Evolutionary conservation across 1,140 invertebrate genomes (phyloP), one percentile per base, ranked within the genome.

Genomic region (Drosophila ananassae): DNA sequence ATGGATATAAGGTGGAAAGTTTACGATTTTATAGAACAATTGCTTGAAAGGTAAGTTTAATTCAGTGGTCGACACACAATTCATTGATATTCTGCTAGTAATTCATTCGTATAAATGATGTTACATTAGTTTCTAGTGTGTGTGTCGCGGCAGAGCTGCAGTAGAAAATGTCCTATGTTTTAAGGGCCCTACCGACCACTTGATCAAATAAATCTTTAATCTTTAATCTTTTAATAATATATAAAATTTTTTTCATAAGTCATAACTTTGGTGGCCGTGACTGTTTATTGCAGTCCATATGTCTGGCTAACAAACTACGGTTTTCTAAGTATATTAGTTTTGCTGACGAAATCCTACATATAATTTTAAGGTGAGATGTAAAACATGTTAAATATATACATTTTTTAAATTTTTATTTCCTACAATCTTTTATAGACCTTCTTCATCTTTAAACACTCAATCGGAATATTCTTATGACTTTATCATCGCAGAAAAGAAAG

Each of bases 1-100:
- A 68, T 62, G 0, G 46, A 57, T 0, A 8, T 90, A 25, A 77
- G 85, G 21, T 90, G 85, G 85, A 50, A 69, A 47, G 67, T 84
- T n/a, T 90, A 90, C 25, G 60, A 56, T 0, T 74, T 74, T 13
- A 51, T 87, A 10, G 77, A 75, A n/a, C 51, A 90, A 22, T 76
- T 73, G 44, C 44, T 90, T 13, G 39, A 80, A 17, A 59, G 79
- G 85, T 87, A 24, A 67, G 62, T 55, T 10, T 24, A 12, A 7
- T 28, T 28, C 25, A 28, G 25, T 28, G 25, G 25, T 6, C 25
- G 25, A 1, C 5, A 6, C 2, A 5, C 3, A 28, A 28, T 28
- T 5, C 17, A 17, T 17, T 17, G 17, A 17, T 17, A 17, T 17
- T 17, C 17, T 17, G 17, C 17, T 17, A 17, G 17, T 1, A 17